Evolutionary conservation across 2,888 invertebrate species (phyloP).

Genomic region (Drosophila melanosoma): DNA sequence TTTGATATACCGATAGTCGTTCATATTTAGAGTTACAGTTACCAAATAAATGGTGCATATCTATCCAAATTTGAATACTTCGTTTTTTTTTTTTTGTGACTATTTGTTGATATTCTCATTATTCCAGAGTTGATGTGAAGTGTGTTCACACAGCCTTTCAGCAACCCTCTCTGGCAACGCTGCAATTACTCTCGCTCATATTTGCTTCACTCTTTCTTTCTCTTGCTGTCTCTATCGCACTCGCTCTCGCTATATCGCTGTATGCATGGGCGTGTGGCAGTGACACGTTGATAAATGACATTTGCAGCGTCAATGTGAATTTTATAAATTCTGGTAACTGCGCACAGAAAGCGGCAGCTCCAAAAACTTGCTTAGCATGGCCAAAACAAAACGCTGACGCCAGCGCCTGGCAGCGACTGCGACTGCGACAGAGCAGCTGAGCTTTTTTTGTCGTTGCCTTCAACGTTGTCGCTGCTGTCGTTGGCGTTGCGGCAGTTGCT

Average conservation of each 20-base stretch:
- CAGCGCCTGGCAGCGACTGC: constrained; percentile 27
- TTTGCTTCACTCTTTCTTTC: neutral
- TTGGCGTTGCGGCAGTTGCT: constrained; percentile 59
- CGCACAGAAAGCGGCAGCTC: constrained; percentile 19
- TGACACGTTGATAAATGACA: constrained; percentile 80
- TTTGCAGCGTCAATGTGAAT: constrained; percentile 79
- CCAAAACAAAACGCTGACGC: constrained; percentile 76
- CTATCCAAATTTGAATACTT: neutral
- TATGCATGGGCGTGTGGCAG: constrained; percentile 52
- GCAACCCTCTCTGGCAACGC: constrained; percentile 1
- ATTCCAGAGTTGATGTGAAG: neutral
- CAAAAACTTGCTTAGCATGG: constrained; percentile 62
- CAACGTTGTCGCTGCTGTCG: constrained; percentile 12
- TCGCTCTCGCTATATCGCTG: constrained; percentile 11
- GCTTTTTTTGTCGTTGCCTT: constrained; percentile 30
- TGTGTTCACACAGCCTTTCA: neutral
- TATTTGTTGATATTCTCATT: neutral
- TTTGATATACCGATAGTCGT: neutral
- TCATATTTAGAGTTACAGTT: neutral
- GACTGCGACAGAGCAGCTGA: constrained; percentile 9
- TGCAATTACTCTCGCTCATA: neutral
- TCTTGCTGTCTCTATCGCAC: neutral
- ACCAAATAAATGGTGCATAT: neutral
- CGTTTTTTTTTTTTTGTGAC: neutral
- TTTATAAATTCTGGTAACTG: constrained; percentile 80